Conservation (phyloP, 2,888 invertebrate genomes). For the Scrobipalpa atriplicella region DNA sequence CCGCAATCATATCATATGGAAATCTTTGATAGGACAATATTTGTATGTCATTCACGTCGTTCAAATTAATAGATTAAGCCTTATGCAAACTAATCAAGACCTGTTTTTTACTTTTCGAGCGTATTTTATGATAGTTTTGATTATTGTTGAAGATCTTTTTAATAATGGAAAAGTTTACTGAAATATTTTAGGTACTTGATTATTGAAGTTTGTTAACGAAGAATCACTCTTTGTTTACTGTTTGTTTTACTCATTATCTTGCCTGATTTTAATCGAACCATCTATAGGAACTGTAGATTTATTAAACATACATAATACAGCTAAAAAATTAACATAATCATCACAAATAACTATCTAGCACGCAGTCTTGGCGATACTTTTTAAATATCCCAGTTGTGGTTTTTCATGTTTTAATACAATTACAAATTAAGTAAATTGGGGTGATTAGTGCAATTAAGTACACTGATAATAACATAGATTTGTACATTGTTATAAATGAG, state of each 20-base stretch:
- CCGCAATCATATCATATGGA: constrained; percentile 23
- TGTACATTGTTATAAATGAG: constrained; percentile 4
- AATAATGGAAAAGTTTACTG: background rate
- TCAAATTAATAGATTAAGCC: constrained; percentile 48
- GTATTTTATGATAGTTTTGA: background rate
- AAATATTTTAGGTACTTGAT: too few species aligned
- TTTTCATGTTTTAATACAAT: constrained; percentile 26
- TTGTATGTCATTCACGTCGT: constrained; percentile 26
- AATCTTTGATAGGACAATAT: constrained; percentile 24
- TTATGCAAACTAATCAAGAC: constrained; percentile 45
- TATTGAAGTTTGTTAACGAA: too few species aligned
- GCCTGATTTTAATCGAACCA: too few species aligned
- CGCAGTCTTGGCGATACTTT: background rate
- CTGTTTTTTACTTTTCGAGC: constrained; percentile 28
- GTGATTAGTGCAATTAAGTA: constrained; percentile 19
- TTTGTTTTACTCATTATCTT: too few species aligned
- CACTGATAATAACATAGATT: constrained; percentile 26
- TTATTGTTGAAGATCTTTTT: background rate
- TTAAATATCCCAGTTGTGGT: background rate
- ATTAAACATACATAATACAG: background rate
- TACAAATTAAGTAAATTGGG: constrained; percentile 8
- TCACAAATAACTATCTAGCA: background rate
- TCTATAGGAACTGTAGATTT: background rate
- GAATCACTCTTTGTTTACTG: too few species aligned
- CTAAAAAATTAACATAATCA: too few species aligned